These are phyloP conservation scores for Drosophila monieri DNA, from an alignment of 2,888 invertebrate species.

Conservation along the genomic window DNA sequence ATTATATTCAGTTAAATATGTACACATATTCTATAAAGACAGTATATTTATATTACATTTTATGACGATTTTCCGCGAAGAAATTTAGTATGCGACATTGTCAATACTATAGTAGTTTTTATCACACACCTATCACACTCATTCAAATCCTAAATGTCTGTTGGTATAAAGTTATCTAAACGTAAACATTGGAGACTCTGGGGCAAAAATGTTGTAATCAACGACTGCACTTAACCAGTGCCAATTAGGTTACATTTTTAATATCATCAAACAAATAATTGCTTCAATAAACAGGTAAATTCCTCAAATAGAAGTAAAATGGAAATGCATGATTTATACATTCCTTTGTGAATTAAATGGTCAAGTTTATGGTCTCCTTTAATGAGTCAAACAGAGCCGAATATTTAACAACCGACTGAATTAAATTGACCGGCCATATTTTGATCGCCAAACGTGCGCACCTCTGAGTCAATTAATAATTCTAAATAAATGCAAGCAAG, in stretches of 20 bases:
- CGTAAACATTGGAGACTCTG: background rate
- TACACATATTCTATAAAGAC: no score
- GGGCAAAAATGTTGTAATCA: background rate
- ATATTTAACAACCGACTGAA: slow-evolving; percentile 3
- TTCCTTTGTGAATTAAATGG: background rate
- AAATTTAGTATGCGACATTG: background rate
- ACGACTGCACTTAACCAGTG: background rate
- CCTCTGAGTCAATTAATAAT: slow-evolving; percentile 21
- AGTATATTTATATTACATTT: no score
- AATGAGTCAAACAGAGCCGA: background rate
- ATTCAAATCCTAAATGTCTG: background rate
- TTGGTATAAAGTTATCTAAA: background rate
- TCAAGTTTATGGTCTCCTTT: background rate
- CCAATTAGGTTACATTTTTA: background rate
- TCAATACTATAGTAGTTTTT: background rate
- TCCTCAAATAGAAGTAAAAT: background rate
- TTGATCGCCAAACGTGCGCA: slow-evolving; percentile 26
- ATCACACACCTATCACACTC: background rate
- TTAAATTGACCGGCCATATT: slow-evolving; percentile 18
- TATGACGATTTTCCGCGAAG: background rate
- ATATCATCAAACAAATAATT: background rate
- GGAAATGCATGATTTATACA: background rate
- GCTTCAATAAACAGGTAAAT: background rate
- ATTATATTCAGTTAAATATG: no score
- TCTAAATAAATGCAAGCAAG: slow-evolving; percentile 23